Percentiles rank a stretch among this genome's conserved stretches.
These are phyloP conservation scores for Scophthalmus maximus DNA, from an alignment of 2,113 vertebrate genomes.

Conservation along the genomic window DNA sequence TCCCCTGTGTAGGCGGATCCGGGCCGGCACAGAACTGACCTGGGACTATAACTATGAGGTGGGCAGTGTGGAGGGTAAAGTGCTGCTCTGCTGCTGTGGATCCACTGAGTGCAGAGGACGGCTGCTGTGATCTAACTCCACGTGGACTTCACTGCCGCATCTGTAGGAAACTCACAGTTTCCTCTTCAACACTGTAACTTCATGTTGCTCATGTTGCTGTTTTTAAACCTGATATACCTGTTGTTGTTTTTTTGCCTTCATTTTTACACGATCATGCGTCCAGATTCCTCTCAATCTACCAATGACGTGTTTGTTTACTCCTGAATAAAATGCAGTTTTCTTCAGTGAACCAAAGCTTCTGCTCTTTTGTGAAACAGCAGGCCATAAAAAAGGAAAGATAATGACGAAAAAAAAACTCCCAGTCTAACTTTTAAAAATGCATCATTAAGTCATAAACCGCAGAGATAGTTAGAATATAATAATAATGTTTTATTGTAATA, in stretches of 20 bases:
- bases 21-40: constrained; percentile 94
- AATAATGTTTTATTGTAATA: no score
- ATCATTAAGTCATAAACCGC: no score
- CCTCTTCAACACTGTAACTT: constrained; percentile 5
- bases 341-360: constrained; percentile 1
- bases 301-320: constrained; percentile 21
- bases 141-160: background rate
- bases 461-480: no score
- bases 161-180: constrained; percentile 6
- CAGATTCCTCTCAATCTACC: constrained; percentile 25
- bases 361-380: constrained; percentile 10
- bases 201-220: constrained; percentile 2
- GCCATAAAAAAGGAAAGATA: no score
- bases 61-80: constrained; percentile 97
- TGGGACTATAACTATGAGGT: constrained; percentile 99
- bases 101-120: constrained; percentile 95
- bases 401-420: no score
- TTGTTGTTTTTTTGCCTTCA: constrained; percentile 26
- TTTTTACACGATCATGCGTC: constrained; percentile 37
- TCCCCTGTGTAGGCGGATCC: constrained; percentile 87
- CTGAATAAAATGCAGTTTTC: constrained; percentile 64
- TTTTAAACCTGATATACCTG: constrained; percentile 26
- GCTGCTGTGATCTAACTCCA: constrained; percentile 82
- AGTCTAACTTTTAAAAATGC: no score
- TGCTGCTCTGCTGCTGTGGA: constrained; percentile 97